A percentile compares a stretch with the other conserved stretches of the same genome.
Evolutionary conservation across 2,888 invertebrate genomes (phyloP).

Genomic region (Notodromas monacha): DNA sequence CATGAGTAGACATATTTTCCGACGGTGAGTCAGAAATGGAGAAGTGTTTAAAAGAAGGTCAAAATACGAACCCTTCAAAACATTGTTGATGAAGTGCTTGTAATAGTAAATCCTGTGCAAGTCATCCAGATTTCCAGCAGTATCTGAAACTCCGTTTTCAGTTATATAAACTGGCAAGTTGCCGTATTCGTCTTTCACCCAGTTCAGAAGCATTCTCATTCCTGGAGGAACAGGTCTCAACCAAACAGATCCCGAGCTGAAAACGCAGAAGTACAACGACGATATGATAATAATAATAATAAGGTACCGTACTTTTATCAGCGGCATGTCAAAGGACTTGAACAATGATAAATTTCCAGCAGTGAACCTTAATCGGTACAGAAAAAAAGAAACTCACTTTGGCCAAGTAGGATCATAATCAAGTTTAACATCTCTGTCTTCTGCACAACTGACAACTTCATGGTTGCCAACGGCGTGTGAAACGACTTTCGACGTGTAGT

Average conservation of each 20-base stretch:
- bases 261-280: no score
- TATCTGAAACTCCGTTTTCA: conserved; percentile 15
- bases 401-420: background rate
- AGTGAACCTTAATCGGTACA: no score
- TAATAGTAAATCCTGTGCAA: conserved; percentile 7
- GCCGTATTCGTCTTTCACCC: conserved; percentile 24
- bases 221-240: conserved; percentile 22
- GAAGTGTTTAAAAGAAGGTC: no score
- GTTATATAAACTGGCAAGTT: conserved; percentile 25
- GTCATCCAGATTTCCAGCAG: conserved; percentile 1
- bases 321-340: no score
- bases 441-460: background rate
- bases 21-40: no score
- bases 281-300: no score
- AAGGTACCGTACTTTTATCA: no score
- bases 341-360: no score
- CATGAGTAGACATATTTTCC: no score
- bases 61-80: conserved; percentile 10
- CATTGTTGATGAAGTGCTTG: conserved; percentile 12
- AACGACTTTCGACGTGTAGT: conserved; percentile 23
- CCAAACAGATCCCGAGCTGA: no score
- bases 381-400: no score
- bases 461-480: conserved; percentile 6
- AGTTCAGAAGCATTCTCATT: conserved; percentile 22
- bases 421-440: background rate